These are phyloP conservation scores for Cyaniris semiargus DNA, from an alignment of 2,888 invertebrate species.

Conservation along the genomic window DNA sequence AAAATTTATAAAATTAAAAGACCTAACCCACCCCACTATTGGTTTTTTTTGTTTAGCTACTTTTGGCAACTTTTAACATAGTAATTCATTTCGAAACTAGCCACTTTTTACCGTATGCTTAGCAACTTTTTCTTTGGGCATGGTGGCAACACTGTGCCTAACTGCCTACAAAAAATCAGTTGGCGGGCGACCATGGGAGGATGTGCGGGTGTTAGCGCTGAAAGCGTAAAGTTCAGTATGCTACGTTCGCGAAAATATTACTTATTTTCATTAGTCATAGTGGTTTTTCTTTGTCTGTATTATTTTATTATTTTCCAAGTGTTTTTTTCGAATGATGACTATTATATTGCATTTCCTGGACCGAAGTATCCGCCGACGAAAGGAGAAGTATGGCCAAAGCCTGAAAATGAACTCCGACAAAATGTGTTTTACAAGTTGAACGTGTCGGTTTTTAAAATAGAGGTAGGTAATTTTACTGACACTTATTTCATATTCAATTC, in stretches of 20 bases:
- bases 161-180: neutral
- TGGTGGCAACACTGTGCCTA: no score
- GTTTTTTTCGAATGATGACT: neutral
- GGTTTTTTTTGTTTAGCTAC: no score
- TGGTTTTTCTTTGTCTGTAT: neutral
- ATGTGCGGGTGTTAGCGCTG: neutral
- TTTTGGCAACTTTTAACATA: no score
- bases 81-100: no score
- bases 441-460: constrained; percentile 71
- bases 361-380: constrained; percentile 77
- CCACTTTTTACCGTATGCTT: no score
- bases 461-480: constrained; percentile 57
- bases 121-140: no score
- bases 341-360: constrained; percentile 61
- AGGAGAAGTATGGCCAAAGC: constrained; percentile 86
- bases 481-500: neutral
- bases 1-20: no score
- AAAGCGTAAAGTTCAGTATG: neutral
- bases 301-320: constrained; percentile 22
- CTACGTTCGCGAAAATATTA: constrained; percentile 7
- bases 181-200: neutral
- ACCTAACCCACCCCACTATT: no score
- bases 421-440: constrained; percentile 66
- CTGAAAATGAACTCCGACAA: constrained; percentile 72
- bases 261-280: neutral